Conservation (phyloP, 2,113 vertebrate genomes). For the Pomatostomus ruficeps region DNA sequence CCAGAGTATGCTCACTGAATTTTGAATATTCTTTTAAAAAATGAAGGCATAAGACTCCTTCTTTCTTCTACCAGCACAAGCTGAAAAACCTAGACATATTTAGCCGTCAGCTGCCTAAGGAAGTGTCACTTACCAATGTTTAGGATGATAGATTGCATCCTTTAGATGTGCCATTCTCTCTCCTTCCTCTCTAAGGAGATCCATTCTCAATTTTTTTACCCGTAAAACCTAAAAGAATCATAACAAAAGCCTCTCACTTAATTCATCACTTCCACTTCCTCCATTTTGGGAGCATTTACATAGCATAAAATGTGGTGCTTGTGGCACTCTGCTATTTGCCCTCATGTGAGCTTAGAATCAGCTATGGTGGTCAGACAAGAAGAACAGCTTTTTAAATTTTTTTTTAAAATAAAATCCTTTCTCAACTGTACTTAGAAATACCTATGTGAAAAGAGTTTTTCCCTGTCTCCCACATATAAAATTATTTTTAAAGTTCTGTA, state of each 20-base stretch:
- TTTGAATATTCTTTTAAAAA: background rate
- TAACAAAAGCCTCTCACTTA: constrained; percentile 57
- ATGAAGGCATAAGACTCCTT: background rate
- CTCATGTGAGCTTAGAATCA: background rate
- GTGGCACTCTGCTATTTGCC: background rate
- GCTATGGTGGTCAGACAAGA: background rate
- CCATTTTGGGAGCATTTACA: background rate
- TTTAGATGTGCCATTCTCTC: constrained; percentile 49
- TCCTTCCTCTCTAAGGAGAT: constrained; percentile 55
- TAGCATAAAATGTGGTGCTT: background rate
- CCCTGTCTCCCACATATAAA: background rate
- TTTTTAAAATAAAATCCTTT: background rate
- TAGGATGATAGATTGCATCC: constrained; percentile 37
- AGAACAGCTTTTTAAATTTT: background rate
- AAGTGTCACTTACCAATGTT: constrained; percentile 44
- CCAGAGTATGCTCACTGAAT: background rate
- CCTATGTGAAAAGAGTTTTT: background rate
- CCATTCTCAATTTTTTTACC: constrained; percentile 53
- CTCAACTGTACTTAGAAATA: background rate
- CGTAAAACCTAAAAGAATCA: constrained; percentile 59
- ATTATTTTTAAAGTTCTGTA: background rate
- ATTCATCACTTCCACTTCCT: constrained; percentile 49
- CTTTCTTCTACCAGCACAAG: background rate
- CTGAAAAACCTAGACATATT: background rate
- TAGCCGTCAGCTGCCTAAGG: background rate